Evolutionary conservation across 2,888 invertebrate species (phyloP).

Genomic region (Nomada flava): DNA sequence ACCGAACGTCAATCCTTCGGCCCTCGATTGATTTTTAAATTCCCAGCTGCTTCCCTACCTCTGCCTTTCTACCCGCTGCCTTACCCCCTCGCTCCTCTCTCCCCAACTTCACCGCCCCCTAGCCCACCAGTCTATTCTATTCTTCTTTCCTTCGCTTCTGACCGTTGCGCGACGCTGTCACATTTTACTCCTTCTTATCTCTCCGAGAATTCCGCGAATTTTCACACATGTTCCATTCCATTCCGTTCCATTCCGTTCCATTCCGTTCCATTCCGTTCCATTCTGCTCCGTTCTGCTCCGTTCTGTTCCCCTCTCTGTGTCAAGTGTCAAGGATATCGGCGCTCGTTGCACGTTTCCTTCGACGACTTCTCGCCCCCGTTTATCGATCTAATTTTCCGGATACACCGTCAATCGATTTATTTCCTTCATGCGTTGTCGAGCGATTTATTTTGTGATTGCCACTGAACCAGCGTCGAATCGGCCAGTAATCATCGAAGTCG

Average conservation of each 20-base stretch:
- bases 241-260: too few species aligned
- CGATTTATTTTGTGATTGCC: neutral
- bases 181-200: slow-evolving; percentile 19
- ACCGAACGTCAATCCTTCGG: slow-evolving; percentile 3
- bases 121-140: neutral
- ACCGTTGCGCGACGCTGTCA: slow-evolving; percentile 12
- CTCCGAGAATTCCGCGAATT: slow-evolving; percentile 29
- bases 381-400: neutral
- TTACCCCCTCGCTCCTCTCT: neutral
- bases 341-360: neutral
- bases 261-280: too few species aligned
- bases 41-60: neutral
- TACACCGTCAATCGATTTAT: neutral
- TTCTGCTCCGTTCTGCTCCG: too few species aligned
- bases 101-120: too few species aligned
- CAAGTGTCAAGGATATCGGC: too few species aligned
- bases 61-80: neutral
- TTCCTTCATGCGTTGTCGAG: neutral
- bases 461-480: too few species aligned
- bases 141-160: neutral
- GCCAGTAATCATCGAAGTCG: neutral
- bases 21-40: too few species aligned
- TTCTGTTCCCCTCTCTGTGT: too few species aligned
- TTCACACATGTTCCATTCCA: neutral
- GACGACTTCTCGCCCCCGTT: neutral